Base-by-base conservation (phyloP, 2,888 invertebrate species). In the Dorcus hopei region DNA sequence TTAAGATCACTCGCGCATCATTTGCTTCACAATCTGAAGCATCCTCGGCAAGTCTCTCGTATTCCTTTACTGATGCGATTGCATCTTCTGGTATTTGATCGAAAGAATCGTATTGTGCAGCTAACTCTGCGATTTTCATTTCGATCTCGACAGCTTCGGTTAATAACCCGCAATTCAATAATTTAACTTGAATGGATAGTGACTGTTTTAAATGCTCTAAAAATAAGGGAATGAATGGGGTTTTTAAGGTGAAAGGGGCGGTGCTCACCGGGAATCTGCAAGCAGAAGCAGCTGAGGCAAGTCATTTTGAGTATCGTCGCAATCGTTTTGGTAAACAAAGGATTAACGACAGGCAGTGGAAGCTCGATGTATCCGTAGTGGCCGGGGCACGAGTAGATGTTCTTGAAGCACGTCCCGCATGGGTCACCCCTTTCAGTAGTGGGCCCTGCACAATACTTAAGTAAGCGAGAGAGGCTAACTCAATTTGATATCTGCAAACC, bases 341-440 rank as follows among this genome's bases (percentile, higher is more conserved):
- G 97, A 81, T 98, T 97, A 57, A 93, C 88, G 0, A 95, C 91
- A 0, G 94, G 87, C 9, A 97, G 79, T 0, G 94, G 93, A 1
- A 99, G 80, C 65, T 91, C 90, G 62, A 99, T 95, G 74, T 97
- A 94, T 0, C 98, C 98, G 77, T 95, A 89, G 79, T 99, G 99
- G 0, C 99, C 99, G 0, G 90, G 87, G 73, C 97, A 97, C 62
- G 84, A 80, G 6, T 82, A 73, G 47, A 85, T 74, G 14, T 82
- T 83, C 64, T 86, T 83, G 8, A 84, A 82, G 73, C 97, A 98
- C 6, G 95, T 96, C 3, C 80, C 80, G 76, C 97, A 98, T 0
- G 86, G 81, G 61, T 92, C 91, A 68, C 81, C 78, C 49, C 82
- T 78, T 9, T 87, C 86, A 61, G 83, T 83, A 40, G 82, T 72